phyloP scores from a whole-genome alignment of 2,113 vertebrate genomes.

The Notechis scutatus region DNA sequence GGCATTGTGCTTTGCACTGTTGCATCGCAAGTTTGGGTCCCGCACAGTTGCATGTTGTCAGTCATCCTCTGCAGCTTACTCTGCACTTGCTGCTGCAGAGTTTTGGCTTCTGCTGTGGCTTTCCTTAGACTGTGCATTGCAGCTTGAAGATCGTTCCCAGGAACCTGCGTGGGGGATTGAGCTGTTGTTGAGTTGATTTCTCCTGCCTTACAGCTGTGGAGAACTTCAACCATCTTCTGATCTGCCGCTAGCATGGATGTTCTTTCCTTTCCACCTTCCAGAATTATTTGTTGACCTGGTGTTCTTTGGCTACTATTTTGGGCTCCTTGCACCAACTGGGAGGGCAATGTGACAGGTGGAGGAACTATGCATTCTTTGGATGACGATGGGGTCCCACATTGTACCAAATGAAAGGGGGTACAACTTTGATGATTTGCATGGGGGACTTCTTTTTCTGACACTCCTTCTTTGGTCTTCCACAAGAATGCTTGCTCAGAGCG shows the following conservation, averaged over 20 bases:
- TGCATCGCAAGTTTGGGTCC: conserved; percentile 40
- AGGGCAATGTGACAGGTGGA: conserved; percentile 71
- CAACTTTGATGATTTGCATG: conserved; percentile 60
- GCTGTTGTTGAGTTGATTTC: conserved; percentile 1
- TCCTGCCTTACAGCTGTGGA: neutral
- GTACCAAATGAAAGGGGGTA: conserved; percentile 68
- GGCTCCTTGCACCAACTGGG: conserved; percentile 74
- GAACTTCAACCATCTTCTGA: conserved; percentile 35
- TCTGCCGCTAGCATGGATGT: neutral
- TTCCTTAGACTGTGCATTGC: conserved; percentile 73
- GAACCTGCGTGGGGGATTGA: conserved; percentile 33
- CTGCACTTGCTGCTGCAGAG: conserved; percentile 71
- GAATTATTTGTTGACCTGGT: conserved; percentile 63
- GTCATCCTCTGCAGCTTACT: conserved; percentile 60
- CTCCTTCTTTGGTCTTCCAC: conserved; percentile 57
- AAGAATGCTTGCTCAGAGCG: conserved; percentile 69
- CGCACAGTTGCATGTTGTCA: conserved; percentile 44
- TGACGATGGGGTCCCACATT: conserved; percentile 43
- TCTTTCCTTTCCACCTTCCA: conserved; percentile 66
- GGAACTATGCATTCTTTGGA: conserved; percentile 74
- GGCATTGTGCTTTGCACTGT: neutral
- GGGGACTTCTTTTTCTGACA: conserved; percentile 58
- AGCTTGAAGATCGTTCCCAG: conserved; percentile 68
- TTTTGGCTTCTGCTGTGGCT: conserved; percentile 77
- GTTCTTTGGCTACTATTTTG: conserved; percentile 69